Base-by-base conservation (phyloP, 2,888 invertebrate genomes). In the Elysia crispata region DNA sequence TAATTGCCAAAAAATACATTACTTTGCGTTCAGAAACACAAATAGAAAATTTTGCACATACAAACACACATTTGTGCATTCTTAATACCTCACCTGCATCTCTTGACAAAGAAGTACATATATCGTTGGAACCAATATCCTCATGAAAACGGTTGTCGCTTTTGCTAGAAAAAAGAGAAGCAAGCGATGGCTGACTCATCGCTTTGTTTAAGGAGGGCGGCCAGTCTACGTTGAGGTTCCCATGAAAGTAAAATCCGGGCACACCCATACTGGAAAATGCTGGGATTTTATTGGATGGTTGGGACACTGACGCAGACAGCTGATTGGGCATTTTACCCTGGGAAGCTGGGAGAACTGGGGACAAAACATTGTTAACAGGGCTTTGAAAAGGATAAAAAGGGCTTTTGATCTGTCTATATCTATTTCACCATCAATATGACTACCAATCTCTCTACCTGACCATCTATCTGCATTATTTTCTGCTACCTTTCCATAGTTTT, bases 171-270 rank as follows among this genome's bases (percentile, higher is more conserved):
- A 86, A 77, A 79, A 84, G 86, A 13, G 86, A 82, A 18, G 85
- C 83, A 66, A 85, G 74, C 50, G 85, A 81, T 5, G 85, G 80
- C n/a, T 86, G 60, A 6, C 77, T 75, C 57, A 87, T 75, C 25
- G 85, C 64, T 23, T 79, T 76, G 23, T 85, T 84, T 76, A 86
- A 85, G 41, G 87, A 76, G 28, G 87, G 86, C 8, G 87, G 81
- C 89, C 89, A 89, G 76, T 88, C 89, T 69, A 85, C 84, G 54
- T 82, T 84, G 54, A 86, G 77, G 80, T 87, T 87, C 50, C 87
- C 84, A 82, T 87, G 87, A 80, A 88, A 84, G 82, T 88, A 87
- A 84, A 87, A 87, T 62, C 87, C 86, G n/a, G 90, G 85, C 25
- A 90, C 81, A 8, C 88, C 82, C 30, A 80, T 62, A 11, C 62